phyloP scores from a whole-genome alignment of 1,140 invertebrate genomes.

The Atta colombica region DNA sequence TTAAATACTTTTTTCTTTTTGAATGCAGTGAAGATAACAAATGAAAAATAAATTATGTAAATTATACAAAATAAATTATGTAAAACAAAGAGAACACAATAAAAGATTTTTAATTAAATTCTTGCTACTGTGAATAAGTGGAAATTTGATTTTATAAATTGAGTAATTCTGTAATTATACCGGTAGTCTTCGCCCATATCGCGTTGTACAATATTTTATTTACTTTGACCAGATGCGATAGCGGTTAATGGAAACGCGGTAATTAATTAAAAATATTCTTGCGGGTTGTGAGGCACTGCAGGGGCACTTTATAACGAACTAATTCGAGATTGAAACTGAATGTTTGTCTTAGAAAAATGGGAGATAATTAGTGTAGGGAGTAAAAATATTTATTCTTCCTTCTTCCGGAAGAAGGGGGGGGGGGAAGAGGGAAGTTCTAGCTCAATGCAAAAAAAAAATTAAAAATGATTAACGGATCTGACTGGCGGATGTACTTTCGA shows the following conservation, averaged over 20 bases:
- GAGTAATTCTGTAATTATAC: slow-evolving; percentile 19
- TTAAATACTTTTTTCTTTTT: too few relatives aligned
- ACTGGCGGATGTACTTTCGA: slow-evolving; percentile 6
- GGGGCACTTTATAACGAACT: slow-evolving; percentile 12
- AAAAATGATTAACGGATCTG: slow-evolving; percentile 10
- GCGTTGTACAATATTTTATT: not conserved
- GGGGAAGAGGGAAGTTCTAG: too few relatives aligned
- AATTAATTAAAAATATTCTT: slow-evolving; percentile 53
- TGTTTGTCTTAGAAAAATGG: slow-evolving; percentile 27
- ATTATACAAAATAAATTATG: not conserved
- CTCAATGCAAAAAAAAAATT: not conserved
- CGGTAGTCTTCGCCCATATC: too few relatives aligned
- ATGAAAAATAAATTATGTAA: not conserved
- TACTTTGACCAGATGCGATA: not conserved
- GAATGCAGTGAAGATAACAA: too few relatives aligned
- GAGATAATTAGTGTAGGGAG: not conserved
- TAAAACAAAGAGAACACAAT: not conserved
- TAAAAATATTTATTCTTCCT: not conserved
- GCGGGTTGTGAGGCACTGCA: not conserved
- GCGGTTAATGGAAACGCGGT: slow-evolving; percentile 16
- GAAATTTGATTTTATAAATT: not conserved
- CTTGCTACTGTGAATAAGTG: not conserved
- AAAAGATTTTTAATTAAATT: slow-evolving; percentile 19
- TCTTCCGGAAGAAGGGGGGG: too few relatives aligned
- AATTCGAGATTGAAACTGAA: slow-evolving; percentile 52